A percentile compares a stretch with the other conserved stretches of the same genome.
phyloP scores from a whole-genome alignment of 2,797 vertebrate genomes.

The Galago senegalensis region DNA sequence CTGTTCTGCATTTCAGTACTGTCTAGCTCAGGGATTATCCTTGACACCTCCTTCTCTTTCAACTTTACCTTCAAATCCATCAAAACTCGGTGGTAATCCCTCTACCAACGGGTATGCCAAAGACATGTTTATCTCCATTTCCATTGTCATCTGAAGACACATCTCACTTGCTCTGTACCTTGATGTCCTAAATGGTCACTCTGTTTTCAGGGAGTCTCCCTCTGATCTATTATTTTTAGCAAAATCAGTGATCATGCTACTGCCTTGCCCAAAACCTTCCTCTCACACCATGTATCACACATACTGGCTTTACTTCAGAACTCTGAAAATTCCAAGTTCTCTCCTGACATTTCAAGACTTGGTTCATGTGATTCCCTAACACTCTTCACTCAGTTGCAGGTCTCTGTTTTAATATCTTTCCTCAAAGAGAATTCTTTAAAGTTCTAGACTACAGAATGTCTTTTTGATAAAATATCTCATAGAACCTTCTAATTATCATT shows the following conservation, averaged over 20 bases:
- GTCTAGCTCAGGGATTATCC: neutral
- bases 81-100: neutral
- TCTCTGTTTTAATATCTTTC: neutral
- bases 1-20: neutral
- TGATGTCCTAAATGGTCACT: neutral
- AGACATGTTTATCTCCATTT: neutral
- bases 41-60: neutral
- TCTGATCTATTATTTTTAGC: neutral
- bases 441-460: neutral
- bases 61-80: neutral
- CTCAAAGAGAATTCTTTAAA: neutral
- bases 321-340: neutral
- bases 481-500: conserved; percentile 3
- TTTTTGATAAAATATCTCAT: conserved; percentile 17
- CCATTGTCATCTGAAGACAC: neutral
- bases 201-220: neutral
- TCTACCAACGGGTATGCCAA: neutral
- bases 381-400: neutral
- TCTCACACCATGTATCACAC: neutral
- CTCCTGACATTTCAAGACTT: neutral
- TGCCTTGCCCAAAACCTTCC: neutral
- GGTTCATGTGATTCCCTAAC: neutral
- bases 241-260: neutral
- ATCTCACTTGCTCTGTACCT: neutral
- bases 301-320: neutral